A percentile compares a stretch with the other conserved stretches of the same genome.
Evolutionary conservation across 2,113 vertebrate genomes (phyloP).

Genomic region (Hyperopisus bebe): DNA sequence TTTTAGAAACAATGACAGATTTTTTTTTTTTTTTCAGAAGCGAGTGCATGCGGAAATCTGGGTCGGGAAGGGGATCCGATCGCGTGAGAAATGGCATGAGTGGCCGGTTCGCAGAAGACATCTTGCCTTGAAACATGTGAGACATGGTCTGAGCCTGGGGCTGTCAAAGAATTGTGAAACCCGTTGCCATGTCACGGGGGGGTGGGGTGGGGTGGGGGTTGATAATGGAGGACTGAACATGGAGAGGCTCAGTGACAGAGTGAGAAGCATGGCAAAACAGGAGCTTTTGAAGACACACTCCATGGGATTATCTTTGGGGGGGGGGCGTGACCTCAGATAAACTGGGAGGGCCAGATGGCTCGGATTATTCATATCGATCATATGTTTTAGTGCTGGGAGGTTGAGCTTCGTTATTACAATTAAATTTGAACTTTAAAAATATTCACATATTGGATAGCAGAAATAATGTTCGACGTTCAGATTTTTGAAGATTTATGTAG

Average conservation of each 20-base stretch:
- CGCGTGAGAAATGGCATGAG: not conserved
- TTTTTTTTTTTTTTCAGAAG: conserved; percentile 6
- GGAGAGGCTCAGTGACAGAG: not conserved
- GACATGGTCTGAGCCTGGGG: not conserved
- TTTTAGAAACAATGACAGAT: conserved; percentile 7
- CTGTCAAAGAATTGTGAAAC: not conserved
- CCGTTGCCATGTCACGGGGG: not conserved
- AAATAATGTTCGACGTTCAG: too few relatives aligned
- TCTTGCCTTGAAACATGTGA: not conserved
- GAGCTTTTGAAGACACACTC: not conserved
- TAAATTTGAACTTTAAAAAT: not conserved
- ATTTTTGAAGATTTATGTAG: too few relatives aligned
- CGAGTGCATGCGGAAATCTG: not conserved
- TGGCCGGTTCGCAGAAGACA: not conserved
- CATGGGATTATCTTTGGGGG: not conserved
- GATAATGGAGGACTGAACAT: not conserved
- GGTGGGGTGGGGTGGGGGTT: not conserved
- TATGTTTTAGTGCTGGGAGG: not conserved
- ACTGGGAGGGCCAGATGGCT: not conserved
- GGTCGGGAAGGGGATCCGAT: not conserved
- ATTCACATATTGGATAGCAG: not conserved
- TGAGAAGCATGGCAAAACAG: not conserved
- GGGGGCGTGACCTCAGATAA: not conserved
- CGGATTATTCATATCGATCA: too few relatives aligned
- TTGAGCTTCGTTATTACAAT: not conserved